Percentiles rank a stretch among this genome's conserved stretches.
phyloP scores from a whole-genome alignment of 2,113 vertebrate species.

The Oryzias celebensis region DNA sequence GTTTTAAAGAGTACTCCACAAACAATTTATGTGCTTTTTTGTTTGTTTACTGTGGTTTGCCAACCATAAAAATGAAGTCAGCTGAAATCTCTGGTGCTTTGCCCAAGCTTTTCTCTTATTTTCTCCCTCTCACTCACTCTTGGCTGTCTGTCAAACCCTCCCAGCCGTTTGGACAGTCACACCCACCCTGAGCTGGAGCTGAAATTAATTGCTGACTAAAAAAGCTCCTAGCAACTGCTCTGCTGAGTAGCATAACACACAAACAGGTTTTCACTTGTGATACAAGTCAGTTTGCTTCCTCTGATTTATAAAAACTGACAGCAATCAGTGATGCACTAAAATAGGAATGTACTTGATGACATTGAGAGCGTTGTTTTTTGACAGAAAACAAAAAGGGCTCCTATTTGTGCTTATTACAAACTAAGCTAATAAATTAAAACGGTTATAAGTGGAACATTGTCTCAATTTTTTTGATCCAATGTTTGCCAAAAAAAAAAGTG shows the following conservation, averaged over 20 bases:
- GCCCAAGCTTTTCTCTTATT: conserved; percentile 11
- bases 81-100: conserved; percentile 54
- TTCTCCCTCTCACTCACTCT: conserved; percentile 31
- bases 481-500: too few relatives aligned
- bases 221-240: conserved; percentile 65
- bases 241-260: conserved; percentile 51
- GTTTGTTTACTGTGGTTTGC: conserved; percentile 82
- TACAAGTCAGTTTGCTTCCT: conserved; percentile 36
- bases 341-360: conserved; percentile 69
- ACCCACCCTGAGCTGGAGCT: conserved; percentile 59
- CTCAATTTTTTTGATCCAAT: too few relatives aligned
- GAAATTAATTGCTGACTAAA: conserved; percentile 69
- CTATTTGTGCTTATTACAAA: too few relatives aligned
- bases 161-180: conserved; percentile 59
- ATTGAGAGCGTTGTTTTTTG: conserved; percentile 1
- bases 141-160: conserved; percentile 62
- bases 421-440: too few relatives aligned
- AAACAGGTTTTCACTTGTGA: conserved; percentile 74
- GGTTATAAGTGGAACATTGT: too few relatives aligned
- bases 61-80: conserved; percentile 76
- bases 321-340: conserved; percentile 48
- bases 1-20: conserved; percentile 58
- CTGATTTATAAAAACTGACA: conserved; percentile 58
- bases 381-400: too few relatives aligned
- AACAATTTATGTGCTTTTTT: conserved; percentile 74